These are phyloP conservation scores for Orgyia antiqua DNA, from an alignment of 2,888 invertebrate genomes.

Conservation along the genomic window DNA sequence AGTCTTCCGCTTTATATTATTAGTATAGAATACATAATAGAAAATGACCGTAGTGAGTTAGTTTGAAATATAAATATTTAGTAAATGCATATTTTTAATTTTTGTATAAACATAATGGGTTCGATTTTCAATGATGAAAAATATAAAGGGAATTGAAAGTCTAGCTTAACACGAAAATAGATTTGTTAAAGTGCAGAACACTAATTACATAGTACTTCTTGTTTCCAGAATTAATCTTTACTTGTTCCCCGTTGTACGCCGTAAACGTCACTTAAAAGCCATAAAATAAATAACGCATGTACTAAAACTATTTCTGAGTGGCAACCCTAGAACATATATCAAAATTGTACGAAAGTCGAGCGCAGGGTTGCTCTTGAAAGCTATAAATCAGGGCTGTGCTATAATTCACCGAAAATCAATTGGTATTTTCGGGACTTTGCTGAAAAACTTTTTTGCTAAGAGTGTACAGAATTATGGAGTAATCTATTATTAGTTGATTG, in stretches of 20 bases:
- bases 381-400: slow-evolving; percentile 50
- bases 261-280: slow-evolving; percentile 21
- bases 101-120: no score
- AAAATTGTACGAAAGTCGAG: slow-evolving; percentile 36
- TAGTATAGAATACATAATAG: no score
- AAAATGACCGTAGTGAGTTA: no score
- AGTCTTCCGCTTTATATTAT: no score
- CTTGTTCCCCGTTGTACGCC: slow-evolving; percentile 16
- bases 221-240: slow-evolving; percentile 17
- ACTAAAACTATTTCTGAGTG: slow-evolving; percentile 47
- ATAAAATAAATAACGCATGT: slow-evolving; percentile 42
- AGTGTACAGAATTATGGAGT: slow-evolving; percentile 13
- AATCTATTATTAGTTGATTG: slow-evolving; percentile 7
- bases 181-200: no score
- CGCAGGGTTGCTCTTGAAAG: slow-evolving; percentile 36
- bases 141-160: no score
- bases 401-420: slow-evolving; percentile 37
- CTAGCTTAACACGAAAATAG: no score
- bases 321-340: slow-evolving; percentile 47
- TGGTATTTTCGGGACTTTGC: slow-evolving; percentile 32
- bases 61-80: no score
- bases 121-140: no score
- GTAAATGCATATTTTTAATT: no score
- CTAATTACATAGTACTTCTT: background rate
- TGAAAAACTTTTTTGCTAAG: slow-evolving; percentile 26